Evolutionary conservation across 2,797 vertebrate genomes (phyloP).

Genomic region (Anguilla marmorata): DNA sequence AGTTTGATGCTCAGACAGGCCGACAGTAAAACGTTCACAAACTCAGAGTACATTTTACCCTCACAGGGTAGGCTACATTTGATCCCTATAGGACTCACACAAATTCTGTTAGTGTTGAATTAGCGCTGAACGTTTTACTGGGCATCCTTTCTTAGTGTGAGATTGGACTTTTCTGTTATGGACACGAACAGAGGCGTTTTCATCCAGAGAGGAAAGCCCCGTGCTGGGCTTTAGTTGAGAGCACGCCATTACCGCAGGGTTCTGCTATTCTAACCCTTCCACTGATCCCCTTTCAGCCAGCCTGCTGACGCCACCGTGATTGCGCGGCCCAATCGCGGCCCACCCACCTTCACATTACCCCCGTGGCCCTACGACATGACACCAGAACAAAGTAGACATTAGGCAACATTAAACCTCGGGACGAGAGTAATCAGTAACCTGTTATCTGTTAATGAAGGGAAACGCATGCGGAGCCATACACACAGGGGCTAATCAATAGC

Average conservation of each 20-base stretch:
- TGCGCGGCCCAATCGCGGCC: slow-evolving; percentile 88
- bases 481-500: slow-evolving; percentile 97
- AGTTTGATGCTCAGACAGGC: background rate
- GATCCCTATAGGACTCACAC: background rate
- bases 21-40: background rate
- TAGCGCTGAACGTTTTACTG: slow-evolving; percentile 6
- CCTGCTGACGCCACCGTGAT: slow-evolving; percentile 79
- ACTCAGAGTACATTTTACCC: background rate
- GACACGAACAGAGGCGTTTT: slow-evolving; percentile 1
- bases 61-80: background rate
- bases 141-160: background rate
- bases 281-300: slow-evolving; percentile 90
- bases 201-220: slow-evolving; percentile 45
- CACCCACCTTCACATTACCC: slow-evolving; percentile 98
- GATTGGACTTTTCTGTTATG: slow-evolving; percentile 24
- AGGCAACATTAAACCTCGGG: slow-evolving; percentile 97
- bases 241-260: slow-evolving; percentile 82
- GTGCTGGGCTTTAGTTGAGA: slow-evolving; percentile 72
- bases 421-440: slow-evolving; percentile 99
- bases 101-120: background rate
- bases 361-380: slow-evolving; percentile 94
- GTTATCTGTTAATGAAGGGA: slow-evolving; percentile 99
- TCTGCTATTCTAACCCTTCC: slow-evolving; percentile 98
- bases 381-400: slow-evolving; percentile 99
- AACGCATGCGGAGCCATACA: slow-evolving; percentile 99